Percentiles rank a stretch among this genome's conserved stretches.
phyloP scores from a whole-genome alignment of 2,113 vertebrate species.

The Bubo blakistoni region DNA sequence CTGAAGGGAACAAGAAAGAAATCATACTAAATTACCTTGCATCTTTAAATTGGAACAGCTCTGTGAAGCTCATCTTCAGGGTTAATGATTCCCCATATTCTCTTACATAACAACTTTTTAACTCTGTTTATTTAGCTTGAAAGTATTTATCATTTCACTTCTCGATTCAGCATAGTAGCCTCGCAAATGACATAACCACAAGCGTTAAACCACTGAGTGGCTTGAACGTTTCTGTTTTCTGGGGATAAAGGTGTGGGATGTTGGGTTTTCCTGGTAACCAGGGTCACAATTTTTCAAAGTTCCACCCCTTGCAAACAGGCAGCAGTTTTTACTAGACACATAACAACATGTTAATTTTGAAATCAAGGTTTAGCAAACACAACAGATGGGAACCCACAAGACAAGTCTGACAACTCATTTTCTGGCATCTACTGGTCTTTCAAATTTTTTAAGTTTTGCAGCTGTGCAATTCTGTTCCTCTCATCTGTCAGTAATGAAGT shows the following conservation, averaged over 20 bases:
- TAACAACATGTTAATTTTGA: neutral
- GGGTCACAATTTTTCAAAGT: neutral
- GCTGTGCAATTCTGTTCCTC: constrained; percentile 4
- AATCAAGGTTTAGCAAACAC: constrained; percentile 3
- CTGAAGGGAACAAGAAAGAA: neutral
- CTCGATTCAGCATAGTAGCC: neutral
- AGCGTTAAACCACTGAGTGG: neutral
- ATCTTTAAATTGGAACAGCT: neutral
- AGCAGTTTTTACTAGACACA: neutral
- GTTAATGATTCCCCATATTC: neutral
- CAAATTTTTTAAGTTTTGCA: neutral
- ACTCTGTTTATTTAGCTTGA: neutral
- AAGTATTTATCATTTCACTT: neutral
- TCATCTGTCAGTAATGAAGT: neutral
- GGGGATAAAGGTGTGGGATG: neutral
- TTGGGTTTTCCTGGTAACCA: neutral
- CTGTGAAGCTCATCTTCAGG: neutral
- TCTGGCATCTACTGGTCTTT: neutral
- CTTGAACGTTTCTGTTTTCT: neutral
- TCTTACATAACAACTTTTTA: neutral
- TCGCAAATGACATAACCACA: neutral
- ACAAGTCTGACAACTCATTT: neutral
- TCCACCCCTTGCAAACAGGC: neutral
- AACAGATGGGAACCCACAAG: constrained; percentile 11
- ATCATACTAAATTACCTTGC: neutral